Percentiles rank a stretch among this genome's conserved stretches.
These are phyloP conservation scores for Xiphydria camelus DNA, from an alignment of 2,888 invertebrate species.

Conservation along the genomic window DNA sequence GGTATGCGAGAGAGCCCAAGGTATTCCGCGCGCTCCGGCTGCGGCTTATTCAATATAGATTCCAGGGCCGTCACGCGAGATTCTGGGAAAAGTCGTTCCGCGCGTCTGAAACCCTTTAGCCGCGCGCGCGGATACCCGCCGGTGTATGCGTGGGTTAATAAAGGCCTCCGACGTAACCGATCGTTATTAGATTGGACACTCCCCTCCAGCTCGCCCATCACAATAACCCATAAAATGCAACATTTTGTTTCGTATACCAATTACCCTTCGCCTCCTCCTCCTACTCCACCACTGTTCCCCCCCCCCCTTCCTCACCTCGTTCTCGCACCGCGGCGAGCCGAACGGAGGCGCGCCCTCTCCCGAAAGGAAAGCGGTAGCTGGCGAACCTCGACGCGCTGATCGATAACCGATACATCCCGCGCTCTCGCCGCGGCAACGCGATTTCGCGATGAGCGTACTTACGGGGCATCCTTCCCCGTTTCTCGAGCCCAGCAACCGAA, in stretches of 20 bases:
- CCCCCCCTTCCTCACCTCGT: slow-evolving; percentile 21
- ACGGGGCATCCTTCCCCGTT: no score
- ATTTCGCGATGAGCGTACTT: no score
- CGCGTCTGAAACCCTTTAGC: slow-evolving; percentile 37
- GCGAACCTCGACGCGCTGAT: no score
- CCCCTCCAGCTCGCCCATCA: slow-evolving; percentile 41
- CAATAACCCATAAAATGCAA: slow-evolving; percentile 56
- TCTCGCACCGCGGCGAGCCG: background rate
- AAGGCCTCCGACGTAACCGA: slow-evolving; percentile 53
- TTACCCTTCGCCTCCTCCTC: slow-evolving; percentile 34
- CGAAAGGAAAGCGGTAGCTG: no score
- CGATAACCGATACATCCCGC: no score
- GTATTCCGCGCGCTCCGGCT: background rate
- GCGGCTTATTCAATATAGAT: slow-evolving; percentile 46
- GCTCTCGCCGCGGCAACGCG: no score
- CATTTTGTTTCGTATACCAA: slow-evolving; percentile 53
- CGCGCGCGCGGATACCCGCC: slow-evolving; percentile 5
- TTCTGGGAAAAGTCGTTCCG: slow-evolving; percentile 56
- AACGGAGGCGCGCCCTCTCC: background rate
- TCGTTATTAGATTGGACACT: slow-evolving; percentile 57
- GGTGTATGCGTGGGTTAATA: slow-evolving; percentile 50
- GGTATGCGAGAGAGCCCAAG: background rate
- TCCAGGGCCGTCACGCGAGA: slow-evolving; percentile 54
- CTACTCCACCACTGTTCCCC: slow-evolving; percentile 15
- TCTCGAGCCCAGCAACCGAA: no score